A percentile compares a stretch with the other conserved stretches of the same genome.
phyloP scores from a whole-genome alignment of 2,113 vertebrate genomes.

The Raphicerus campestris region DNA sequence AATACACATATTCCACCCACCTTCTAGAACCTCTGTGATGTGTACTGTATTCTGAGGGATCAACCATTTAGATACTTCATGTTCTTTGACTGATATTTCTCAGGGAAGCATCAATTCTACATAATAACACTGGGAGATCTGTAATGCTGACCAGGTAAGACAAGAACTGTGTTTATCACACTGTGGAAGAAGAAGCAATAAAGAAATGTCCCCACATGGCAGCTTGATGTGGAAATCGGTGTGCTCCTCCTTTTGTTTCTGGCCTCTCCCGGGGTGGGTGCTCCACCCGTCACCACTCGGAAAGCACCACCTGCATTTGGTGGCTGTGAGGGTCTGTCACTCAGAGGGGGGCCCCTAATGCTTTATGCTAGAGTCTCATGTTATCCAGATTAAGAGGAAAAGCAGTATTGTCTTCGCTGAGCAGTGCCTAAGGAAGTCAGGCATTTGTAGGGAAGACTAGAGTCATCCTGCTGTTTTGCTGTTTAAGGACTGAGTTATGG shows the following conservation, averaged over 20 bases:
- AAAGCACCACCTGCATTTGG: too few species aligned
- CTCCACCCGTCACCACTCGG: rapidly evolving
- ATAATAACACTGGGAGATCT: background rate
- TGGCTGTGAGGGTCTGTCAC: background rate
- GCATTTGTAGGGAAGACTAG: background rate
- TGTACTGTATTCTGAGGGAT: background rate
- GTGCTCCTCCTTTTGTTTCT: background rate
- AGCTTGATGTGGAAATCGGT: background rate
- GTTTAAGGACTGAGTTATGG: background rate
- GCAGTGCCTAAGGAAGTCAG: background rate
- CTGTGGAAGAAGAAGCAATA: background rate
- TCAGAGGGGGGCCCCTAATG: background rate
- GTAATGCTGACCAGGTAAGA: background rate
- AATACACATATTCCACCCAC: background rate
- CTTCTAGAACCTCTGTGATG: background rate
- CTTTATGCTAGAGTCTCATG: background rate
- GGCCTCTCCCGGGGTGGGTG: background rate
- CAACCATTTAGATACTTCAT: background rate
- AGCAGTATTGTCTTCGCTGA: background rate
- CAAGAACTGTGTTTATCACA: background rate
- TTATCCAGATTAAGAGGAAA: background rate
- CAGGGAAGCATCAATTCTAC: background rate
- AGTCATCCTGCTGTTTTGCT: background rate
- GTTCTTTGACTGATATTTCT: background rate
- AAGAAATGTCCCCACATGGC: background rate